Base-by-base conservation (phyloP, 2,113 vertebrate species). In the Toxotes jaculatrix region DNA sequence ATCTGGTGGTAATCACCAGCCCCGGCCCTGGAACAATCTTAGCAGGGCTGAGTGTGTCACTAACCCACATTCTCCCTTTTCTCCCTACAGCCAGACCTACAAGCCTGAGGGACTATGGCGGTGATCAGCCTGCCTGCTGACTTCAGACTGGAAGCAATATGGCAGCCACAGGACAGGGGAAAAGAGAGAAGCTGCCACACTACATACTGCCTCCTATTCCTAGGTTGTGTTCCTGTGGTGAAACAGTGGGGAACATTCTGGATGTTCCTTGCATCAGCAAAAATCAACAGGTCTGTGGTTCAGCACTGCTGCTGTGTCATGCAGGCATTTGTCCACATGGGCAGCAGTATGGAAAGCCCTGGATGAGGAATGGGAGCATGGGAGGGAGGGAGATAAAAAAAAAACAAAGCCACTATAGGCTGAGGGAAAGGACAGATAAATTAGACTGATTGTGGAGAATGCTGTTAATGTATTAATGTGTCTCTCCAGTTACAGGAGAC, bases 1-100 rank as follows among this genome's bases (percentile, higher is more conserved):
- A 94, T 92, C 91, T 94, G 93, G 87, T 77, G 76, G 55, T 82
- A 83, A 94, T 94, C 85, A 93, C n/a, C 51, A 43, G 31, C 59
- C 55, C 23, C 36, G 34, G 36, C 14, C 45, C 45, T 56, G 67
- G 51, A 82, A 80, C 65, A 65, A 62, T 81, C 49, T 38, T 36
- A 61, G 56, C 57, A 68, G 63, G 69, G 40, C 43, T 49, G 63
- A 79, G 36, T 40, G 32, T 36, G 59, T 75, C 74, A 72, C 73
- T 68, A 71, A 74, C 77, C 74, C 61, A 78, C 80, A 77, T 87
- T 77, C 36, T 77, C 63, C 43, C 53, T 68, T 71, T 53, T 38
- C 27, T 75, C 53, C 65, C 27, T 70, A 49, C 38, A 82, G 57
- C 60, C 62, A 79, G 64, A 79, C 49, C 67, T 47, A 87, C 42